phyloP scores from a whole-genome alignment of 2,888 invertebrate species.

The Philopedon plagiatum region DNA sequence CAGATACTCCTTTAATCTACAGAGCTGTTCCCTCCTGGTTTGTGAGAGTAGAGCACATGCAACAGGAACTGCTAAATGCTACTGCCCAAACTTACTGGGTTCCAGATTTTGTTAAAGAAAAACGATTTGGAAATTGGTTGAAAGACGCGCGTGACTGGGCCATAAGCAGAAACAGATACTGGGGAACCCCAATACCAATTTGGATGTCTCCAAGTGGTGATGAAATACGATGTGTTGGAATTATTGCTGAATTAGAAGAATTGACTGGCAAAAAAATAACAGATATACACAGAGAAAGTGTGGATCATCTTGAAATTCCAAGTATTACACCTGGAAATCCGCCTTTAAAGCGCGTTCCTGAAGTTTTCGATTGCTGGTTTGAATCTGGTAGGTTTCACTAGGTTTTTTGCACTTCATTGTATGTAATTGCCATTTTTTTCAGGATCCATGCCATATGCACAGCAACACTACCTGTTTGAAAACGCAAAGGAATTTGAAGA shows the following conservation, averaged over 20 bases:
- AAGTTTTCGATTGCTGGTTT: conserved; percentile 99
- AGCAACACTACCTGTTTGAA: conserved; percentile 97
- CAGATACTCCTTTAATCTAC: conserved; percentile 98
- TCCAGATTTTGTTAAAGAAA: conserved; percentile 97
- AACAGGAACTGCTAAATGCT: conserved; percentile 81
- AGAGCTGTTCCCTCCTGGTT: conserved; percentile 99
- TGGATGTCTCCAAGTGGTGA: conserved; percentile 96
- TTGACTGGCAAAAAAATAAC: conserved; percentile 86
- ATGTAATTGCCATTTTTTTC: conserved; percentile 4
- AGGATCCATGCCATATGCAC: conserved; percentile 98
- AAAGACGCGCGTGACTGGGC: conserved; percentile 98
- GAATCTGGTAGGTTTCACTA: conserved; percentile 84
- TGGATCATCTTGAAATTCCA: conserved; percentile 94
- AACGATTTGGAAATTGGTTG: conserved; percentile 98
- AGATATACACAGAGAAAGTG: conserved; percentile 95
- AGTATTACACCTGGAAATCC: conserved; percentile 85
- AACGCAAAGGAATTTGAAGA: conserved; percentile 89
- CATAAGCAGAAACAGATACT: conserved; percentile 95
- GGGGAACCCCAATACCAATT: conserved; percentile 99
- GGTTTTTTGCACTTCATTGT: neutral
- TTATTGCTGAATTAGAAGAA: conserved; percentile 90
- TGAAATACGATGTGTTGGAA: conserved; percentile 95
- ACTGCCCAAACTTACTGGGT: conserved; percentile 97
- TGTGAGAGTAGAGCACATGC: conserved; percentile 93
- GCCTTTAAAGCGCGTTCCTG: conserved; percentile 86